These are phyloP conservation scores for Stomorhina lunata DNA, from an alignment of 2,888 invertebrate species.

Conservation along the genomic window DNA sequence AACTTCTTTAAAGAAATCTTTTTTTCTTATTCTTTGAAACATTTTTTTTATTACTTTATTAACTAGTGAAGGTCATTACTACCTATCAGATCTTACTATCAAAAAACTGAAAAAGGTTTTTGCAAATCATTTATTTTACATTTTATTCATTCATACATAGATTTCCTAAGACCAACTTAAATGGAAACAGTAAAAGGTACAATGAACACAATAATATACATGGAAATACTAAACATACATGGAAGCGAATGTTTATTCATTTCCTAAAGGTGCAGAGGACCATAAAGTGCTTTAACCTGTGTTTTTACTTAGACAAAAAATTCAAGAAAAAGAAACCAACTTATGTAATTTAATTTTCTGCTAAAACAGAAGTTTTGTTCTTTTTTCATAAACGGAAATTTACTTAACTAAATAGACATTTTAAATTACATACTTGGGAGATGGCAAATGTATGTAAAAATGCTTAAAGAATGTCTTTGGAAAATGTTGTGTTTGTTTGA, in stretches of 20 bases:
- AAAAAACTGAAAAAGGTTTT: constrained; percentile 26
- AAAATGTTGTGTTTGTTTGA: neutral
- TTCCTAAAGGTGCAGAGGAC: constrained; percentile 59
- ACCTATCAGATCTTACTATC: constrained; percentile 25
- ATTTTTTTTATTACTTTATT: constrained; percentile 19
- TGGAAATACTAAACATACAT: no score
- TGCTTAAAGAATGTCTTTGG: neutral
- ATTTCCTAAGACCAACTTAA: no score
- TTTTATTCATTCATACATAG: neutral
- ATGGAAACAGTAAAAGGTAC: neutral
- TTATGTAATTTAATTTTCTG: constrained; percentile 50
- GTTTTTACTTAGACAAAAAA: constrained; percentile 25
- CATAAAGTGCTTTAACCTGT: constrained; percentile 65
- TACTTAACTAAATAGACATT: constrained; percentile 25
- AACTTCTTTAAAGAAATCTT: neutral
- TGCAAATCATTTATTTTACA: neutral
- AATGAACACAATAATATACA: constrained; percentile 35
- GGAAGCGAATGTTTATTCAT: constrained; percentile 51
- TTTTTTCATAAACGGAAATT: constrained; percentile 30
- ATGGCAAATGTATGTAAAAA: neutral
- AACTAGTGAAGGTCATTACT: constrained; percentile 65
- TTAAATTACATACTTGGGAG: neutral
- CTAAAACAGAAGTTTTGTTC: constrained; percentile 13
- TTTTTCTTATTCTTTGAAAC: neutral
- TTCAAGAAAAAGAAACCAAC: constrained; percentile 3